These are phyloP conservation scores for Apis dorsata DNA, from an alignment of 1,140 invertebrate species.

Conservation along the genomic window DNA sequence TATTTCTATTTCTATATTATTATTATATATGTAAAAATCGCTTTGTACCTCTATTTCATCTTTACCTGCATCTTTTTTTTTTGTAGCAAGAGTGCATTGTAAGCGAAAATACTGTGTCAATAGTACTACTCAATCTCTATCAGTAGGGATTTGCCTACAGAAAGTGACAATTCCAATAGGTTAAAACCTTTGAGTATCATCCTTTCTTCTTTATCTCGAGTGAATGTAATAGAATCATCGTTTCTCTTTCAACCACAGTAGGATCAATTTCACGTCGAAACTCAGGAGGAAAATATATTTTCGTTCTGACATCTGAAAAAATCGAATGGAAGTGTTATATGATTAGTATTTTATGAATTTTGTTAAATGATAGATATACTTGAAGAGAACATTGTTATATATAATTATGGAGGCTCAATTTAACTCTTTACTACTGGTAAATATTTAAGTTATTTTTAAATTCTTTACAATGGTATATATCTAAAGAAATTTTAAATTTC, in stretches of 20 bases:
- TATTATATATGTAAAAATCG: neutral
- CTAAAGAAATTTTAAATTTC: too few species aligned
- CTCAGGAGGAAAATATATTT: neutral
- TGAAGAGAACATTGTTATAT: too few species aligned
- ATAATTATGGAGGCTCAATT: neutral
- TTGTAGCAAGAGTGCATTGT: neutral
- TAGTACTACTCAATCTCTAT: slow-evolving; percentile 16
- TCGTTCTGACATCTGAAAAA: neutral
- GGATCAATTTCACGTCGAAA: slow-evolving; percentile 7
- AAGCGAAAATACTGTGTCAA: neutral
- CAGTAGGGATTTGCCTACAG: slow-evolving; percentile 7
- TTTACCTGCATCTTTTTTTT: neutral
- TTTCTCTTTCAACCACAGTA: neutral
- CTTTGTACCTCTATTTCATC: neutral
- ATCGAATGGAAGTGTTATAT: neutral
- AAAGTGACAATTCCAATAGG: slow-evolving; percentile 27
- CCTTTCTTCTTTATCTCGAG: slow-evolving; percentile 24
- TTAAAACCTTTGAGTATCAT: slow-evolving; percentile 27
- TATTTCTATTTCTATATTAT: neutral
- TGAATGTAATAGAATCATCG: slow-evolving; percentile 19
- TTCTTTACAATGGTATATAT: neutral
- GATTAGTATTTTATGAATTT: neutral
- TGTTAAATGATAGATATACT: neutral
- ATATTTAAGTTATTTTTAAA: neutral
- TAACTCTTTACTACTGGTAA: neutral